Evolutionary conservation across 2,797 vertebrate species (phyloP), one percentile per base, ranked within the genome.

Genomic region (Phrynocephalus vlangalii): DNA sequence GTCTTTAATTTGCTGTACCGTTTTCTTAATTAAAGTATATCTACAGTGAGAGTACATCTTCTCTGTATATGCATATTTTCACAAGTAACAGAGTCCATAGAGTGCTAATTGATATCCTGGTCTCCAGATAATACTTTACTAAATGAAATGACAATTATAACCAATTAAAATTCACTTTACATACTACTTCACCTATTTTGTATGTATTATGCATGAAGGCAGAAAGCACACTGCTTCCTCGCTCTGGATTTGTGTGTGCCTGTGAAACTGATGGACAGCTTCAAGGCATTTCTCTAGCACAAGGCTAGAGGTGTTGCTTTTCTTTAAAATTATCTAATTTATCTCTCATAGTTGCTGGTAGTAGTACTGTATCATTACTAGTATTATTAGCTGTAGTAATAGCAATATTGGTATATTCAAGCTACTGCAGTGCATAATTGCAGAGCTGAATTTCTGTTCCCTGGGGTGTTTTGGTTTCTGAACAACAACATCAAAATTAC

Each of bases 161-260:
- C 96, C 97, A 97, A 97, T 97, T 97, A 97, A 97, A 97, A 97
- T 97, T 97, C 97, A 97, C 96, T 97, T 97, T 97, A 96, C 97
- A 97, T 97, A 95, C 96, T 94, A 95, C 96, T 97, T 97, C 95
- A 97, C 96, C 97, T 97, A 97, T 97, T 97, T 96, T 95, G 93
- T 96, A 97, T 97, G 97, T 96, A 97, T 97, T 97, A 97, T 97
- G 96, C 97, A 97, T 97, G 96, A 97, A 96, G 96, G 93, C 87
- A 10, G 96, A 97, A 95, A 96, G 96, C 92, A 93, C 95, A 91
- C 95, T 95, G 95, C 96, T 95, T 97, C 93, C 4, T 94, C 95
- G 96, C 96, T 95, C 93, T 85, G 96, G 94, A 95, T 96, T 95
- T 96, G 92, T 93, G 91, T 92, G 94, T 56, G 90, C 94, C 95